Evolutionary conservation across 2,888 invertebrate species (phyloP).

Genomic region (Hoplodrina blanda): DNA sequence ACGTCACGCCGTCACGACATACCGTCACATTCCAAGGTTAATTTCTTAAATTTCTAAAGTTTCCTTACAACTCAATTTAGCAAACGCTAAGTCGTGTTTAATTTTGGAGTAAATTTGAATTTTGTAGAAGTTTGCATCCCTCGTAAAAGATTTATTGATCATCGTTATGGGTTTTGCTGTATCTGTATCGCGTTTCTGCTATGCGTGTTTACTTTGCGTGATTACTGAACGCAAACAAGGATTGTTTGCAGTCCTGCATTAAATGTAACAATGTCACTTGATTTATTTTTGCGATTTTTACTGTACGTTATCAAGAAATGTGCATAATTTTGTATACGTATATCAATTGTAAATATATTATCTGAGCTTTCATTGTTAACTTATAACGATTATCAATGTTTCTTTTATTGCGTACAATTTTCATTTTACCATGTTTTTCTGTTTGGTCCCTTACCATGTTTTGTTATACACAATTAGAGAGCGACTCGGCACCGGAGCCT

Average conservation of each 20-base stretch:
- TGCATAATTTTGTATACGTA: neutral
- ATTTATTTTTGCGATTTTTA: slow-evolving; percentile 19
- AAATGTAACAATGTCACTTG: slow-evolving; percentile 28
- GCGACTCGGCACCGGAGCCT: slow-evolving; percentile 91
- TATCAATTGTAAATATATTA: slow-evolving; percentile 32
- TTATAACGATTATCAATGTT: slow-evolving; percentile 66
- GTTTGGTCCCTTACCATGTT: slow-evolving; percentile 78
- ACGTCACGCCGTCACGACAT: slow-evolving; percentile 91
- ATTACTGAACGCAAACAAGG: slow-evolving; percentile 43
- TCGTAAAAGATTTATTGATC: slow-evolving; percentile 78
- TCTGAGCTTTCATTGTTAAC: slow-evolving; percentile 32
- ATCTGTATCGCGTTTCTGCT: slow-evolving; percentile 68
- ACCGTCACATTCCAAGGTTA: slow-evolving; percentile 95
- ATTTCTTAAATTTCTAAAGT: slow-evolving; percentile 84
- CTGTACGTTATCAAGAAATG: neutral
- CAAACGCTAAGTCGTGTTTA: slow-evolving; percentile 70
- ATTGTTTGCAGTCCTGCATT: slow-evolving; percentile 61
- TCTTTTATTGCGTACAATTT: slow-evolving; percentile 55
- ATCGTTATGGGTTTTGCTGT: slow-evolving; percentile 70
- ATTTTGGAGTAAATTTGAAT: slow-evolving; percentile 83
- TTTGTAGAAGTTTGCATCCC: slow-evolving; percentile 65
- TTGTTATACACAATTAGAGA: slow-evolving; percentile 89
- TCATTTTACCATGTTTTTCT: slow-evolving; percentile 68
- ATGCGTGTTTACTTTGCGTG: slow-evolving; percentile 72
- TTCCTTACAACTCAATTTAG: slow-evolving; percentile 61